A percentile compares a stretch with the other conserved stretches of the same genome.
These are phyloP conservation scores for Tragopan temminckii DNA, from an alignment of 2,797 vertebrate species.

Conservation along the genomic window DNA sequence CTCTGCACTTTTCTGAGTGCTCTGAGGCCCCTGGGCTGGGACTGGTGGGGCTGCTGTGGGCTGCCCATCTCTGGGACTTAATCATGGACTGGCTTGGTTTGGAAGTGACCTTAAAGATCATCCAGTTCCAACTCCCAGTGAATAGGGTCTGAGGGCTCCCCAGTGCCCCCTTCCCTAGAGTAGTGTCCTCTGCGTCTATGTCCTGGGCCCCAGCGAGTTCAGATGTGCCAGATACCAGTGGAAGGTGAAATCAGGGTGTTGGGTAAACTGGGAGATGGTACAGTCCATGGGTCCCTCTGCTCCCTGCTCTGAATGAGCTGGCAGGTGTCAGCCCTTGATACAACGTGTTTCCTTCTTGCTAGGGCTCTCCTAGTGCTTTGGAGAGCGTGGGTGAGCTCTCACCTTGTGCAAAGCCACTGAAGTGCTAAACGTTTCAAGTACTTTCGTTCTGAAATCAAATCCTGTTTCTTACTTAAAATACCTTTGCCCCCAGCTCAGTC, in stretches of 20 bases:
- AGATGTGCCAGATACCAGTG: background rate
- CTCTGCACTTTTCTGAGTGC: background rate
- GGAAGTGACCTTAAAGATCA: background rate
- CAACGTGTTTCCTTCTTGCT: background rate
- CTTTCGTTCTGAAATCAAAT: background rate
- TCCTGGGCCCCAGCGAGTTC: background rate
- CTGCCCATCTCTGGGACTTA: background rate
- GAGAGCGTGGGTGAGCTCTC: background rate
- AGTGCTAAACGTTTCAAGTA: background rate
- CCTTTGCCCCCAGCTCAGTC: background rate
- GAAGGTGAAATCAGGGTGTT: background rate
- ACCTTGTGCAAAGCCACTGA: background rate
- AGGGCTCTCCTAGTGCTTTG: background rate
- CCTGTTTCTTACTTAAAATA: background rate
- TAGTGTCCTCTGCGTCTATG: background rate
- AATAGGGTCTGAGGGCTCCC: background rate
- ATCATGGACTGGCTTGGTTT: background rate
- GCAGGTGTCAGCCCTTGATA: background rate
- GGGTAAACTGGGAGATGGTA: too few relatives aligned
- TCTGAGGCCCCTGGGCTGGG: background rate
- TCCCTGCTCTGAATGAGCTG: fast-evolving
- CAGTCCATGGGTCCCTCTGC: background rate
- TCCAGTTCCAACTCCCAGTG: background rate
- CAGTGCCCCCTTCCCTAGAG: background rate
- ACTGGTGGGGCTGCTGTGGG: background rate